Conservation (phyloP, 2,113 vertebrate genomes). For the Physeter macrocephalus region DNA sequence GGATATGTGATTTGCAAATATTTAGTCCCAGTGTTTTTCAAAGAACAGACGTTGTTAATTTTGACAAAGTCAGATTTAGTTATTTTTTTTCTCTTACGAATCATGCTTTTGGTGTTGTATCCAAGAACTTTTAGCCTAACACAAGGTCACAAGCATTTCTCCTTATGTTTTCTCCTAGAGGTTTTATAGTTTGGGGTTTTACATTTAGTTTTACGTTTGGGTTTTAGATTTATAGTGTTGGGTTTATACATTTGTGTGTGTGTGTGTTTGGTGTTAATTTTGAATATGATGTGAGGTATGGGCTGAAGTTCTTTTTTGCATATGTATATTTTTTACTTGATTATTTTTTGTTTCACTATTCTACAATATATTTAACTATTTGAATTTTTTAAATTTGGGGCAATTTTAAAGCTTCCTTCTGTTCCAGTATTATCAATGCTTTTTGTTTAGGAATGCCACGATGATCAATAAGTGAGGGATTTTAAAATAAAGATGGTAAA, state of each 20-base stretch:
- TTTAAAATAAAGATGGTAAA: neutral
- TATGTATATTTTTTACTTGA: neutral
- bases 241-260: neutral
- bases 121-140: neutral
- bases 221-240: neutral
- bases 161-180: neutral
- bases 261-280: neutral
- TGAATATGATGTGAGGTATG: neutral
- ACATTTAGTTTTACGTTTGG: neutral
- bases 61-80: neutral
- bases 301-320: neutral
- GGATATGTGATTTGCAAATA: neutral
- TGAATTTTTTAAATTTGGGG: neutral
- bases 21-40: neutral
- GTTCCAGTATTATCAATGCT: neutral
- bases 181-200: neutral
- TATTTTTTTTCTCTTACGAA: neutral
- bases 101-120: neutral
- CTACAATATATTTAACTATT: neutral
- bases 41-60: neutral
- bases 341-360: neutral
- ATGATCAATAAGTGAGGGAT: neutral
- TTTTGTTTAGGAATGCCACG: constrained; percentile 56
- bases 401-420: neutral
- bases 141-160: neutral